Conservation (phyloP, 2,888 invertebrate genomes). For the Zygogramma bicolorata region DNA sequence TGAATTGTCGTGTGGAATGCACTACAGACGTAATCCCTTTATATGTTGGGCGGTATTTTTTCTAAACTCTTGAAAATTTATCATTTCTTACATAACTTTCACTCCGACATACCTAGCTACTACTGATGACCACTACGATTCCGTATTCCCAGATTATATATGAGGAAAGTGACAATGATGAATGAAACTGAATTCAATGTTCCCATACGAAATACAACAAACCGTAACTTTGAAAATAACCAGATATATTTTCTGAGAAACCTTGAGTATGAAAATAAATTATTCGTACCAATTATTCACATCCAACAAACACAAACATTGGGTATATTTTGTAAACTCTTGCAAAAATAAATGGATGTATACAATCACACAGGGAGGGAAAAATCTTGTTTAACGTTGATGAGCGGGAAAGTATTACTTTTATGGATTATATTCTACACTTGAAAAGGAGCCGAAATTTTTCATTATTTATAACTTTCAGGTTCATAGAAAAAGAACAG, state of each 20-base stretch:
- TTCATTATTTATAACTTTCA: no score
- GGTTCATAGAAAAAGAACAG: no score
- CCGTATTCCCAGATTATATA: neutral
- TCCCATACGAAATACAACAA: slow-evolving; percentile 2
- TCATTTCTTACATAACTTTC: no score
- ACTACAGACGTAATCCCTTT: no score
- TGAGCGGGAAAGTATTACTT: neutral
- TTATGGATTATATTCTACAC: neutral
- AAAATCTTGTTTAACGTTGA: neutral
- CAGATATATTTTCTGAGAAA: slow-evolving; percentile 4
- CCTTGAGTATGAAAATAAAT: slow-evolving; percentile 21
- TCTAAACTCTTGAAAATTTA: no score
- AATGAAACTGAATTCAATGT: neutral
- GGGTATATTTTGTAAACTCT: slow-evolving; percentile 25
- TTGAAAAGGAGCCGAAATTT: neutral
- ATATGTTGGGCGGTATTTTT: no score
- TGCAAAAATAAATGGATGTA: slow-evolving; percentile 23
- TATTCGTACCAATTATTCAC: slow-evolving; percentile 25
- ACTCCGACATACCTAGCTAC: no score
- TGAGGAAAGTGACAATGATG: neutral
- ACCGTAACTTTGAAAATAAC: slow-evolving; percentile 20
- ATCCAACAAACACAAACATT: slow-evolving; percentile 17
- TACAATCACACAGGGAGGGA: neutral
- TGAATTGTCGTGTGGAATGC: no score
- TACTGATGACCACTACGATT: neutral